Evolutionary conservation across 2,113 vertebrate genomes (phyloP).

Genomic region (Dasyornis broadbenti): DNA sequence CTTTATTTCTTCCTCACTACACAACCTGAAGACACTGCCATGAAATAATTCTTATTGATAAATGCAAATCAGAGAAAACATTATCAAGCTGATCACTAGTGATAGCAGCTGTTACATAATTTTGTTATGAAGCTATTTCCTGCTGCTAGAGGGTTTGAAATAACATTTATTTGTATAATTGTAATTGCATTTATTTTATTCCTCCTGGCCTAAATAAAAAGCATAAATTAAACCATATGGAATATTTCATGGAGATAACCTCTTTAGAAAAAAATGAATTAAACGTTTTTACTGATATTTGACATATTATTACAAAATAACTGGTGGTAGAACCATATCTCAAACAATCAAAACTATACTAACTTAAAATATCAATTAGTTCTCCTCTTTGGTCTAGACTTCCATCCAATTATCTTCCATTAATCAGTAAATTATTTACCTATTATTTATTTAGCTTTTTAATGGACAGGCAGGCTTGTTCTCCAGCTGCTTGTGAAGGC

Average conservation of each 20-base stretch:
- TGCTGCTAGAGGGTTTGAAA: conserved; percentile 70
- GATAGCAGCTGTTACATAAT: conserved; percentile 70
- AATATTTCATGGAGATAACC: conserved; percentile 56
- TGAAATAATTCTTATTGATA: conserved; percentile 24
- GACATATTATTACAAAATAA: neutral
- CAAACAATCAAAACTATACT: neutral
- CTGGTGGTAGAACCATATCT: neutral
- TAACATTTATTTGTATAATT: conserved; percentile 70
- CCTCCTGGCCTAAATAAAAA: conserved; percentile 70
- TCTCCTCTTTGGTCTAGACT: neutral
- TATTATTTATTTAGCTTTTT: neutral
- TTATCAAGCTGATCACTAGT: conserved; percentile 52
- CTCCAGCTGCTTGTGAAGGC: neutral
- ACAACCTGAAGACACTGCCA: conserved; percentile 7
- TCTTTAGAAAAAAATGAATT: conserved; percentile 56
- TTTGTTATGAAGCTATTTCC: conserved; percentile 75
- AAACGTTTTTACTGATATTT: conserved; percentile 19
- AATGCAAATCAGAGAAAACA: conserved; percentile 50
- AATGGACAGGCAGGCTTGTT: neutral
- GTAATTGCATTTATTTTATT: conserved; percentile 71
- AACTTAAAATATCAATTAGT: neutral
- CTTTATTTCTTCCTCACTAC: neutral
- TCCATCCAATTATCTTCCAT: neutral
- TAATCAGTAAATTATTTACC: neutral
- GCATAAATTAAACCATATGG: conserved; percentile 59